Base-by-base conservation (phyloP, 2,797 vertebrate genomes). In the Galago senegalensis region DNA sequence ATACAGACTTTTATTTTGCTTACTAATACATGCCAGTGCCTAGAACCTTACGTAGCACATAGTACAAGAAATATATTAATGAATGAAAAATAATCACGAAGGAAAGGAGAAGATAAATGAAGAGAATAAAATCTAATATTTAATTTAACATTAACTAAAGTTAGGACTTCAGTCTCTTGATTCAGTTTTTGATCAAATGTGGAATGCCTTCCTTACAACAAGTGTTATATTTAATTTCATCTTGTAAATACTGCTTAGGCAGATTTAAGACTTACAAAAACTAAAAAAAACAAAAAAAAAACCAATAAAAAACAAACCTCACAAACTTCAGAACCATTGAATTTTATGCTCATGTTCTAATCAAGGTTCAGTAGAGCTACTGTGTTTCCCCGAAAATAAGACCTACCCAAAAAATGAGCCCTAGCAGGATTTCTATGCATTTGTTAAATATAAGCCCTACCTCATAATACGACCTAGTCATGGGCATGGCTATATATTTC, bases 91-190 rank as follows among this genome's bases (percentile, higher is more conserved):
- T 29, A 49, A 87, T 23, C 65, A 27, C 46, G 43, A 86, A 56
- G 63, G n/a, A 75, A 80, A 81, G 43, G 75, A 67, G 77, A 46
- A 85, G 40, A 61, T 16, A 25, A 17, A 40, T 27, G 20, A 81
- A 34, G 12, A 88, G 37, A 84, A 40, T 73, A 80, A 67, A 46
- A 60, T 63, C 67, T 85, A 79, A 46, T 43, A 86, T 20, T 43
- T 58, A n/a, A 89, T 53, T 75, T 76, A 80, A 56, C 18, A n/a
- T 37, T 89, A 82, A 92, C 31, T 46, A 58, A 84, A 90, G 34
- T 76, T 63, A 69, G 25, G 60, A 69, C 34, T 89, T 76, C 1
- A 40, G 73, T 75, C 7, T 80, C 69, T 56, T 27, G 53, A 40
- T 80, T 82, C 37, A 27, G 29, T 72, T 89, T 87, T 43, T 89